Base-by-base conservation (phyloP, 1,140 invertebrate genomes). In the Temnothorax nylanderi region DNA sequence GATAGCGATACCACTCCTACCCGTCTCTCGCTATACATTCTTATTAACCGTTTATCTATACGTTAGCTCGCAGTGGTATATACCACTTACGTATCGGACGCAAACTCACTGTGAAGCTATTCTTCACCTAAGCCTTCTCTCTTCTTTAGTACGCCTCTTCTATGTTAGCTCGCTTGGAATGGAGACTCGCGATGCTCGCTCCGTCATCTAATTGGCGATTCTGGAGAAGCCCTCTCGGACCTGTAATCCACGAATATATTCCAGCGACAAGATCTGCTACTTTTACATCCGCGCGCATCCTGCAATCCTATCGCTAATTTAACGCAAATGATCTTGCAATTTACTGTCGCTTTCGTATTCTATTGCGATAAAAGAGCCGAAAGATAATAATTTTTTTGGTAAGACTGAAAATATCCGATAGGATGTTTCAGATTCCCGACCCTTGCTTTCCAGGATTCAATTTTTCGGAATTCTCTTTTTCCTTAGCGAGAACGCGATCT, bases 31-130 rank as follows among this genome's bases (percentile, higher is more conserved):
- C 77, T 51, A 37, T 69, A 71, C 34, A 56, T 71, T 69, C 77
- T 81, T 67, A 81, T 81, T 81, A 81, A 41, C 49, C n/a, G 34
- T 58, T 1, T 26, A 60, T 26, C 44, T 65, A 32, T 65, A 32
- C 13, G 65, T 69, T 26, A 10, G 11, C n/a, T 26, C 47, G 13
- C 77, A 60, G 67, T 60, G 54, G 37, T 72, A 74, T 49, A 47
- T 47, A 82, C 18, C 37, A 47, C 26, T 82, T 47, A 82, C 18
- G 7, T 56, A 69, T 58, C 51, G 7, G 67, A 74, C 80, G 67
- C 49, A 26, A 81, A 32, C 65, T 41, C 47, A 13, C 65, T 3
- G 49, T 5, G 6, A 32, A n/a, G 21, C 54, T 74, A 60, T 82
- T 34, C 49, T 47, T 60, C 11, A 18, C 16, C 13, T 10, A 13